phyloP scores from a whole-genome alignment of 2,797 vertebrate species.

The Pseudochromis fuscus region DNA sequence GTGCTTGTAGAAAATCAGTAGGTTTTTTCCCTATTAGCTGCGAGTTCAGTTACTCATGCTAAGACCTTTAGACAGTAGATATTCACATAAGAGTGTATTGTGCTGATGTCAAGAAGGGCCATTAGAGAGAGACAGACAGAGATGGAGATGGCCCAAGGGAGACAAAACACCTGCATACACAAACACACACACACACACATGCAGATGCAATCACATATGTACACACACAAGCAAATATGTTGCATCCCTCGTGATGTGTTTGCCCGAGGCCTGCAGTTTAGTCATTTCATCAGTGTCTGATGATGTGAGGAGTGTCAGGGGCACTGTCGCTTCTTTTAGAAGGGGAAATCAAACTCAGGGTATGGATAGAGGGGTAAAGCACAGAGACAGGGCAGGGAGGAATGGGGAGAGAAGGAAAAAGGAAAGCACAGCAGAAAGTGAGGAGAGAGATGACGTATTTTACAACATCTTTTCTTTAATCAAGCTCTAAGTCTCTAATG shows the following conservation, averaged over 20 bases:
- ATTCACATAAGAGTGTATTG: constrained; percentile 37
- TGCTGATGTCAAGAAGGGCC: constrained; percentile 39
- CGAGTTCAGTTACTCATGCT: constrained; percentile 6
- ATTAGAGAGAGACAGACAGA: constrained; percentile 33
- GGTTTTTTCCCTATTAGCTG: background rate
- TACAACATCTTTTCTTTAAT: constrained; percentile 18
- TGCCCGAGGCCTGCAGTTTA: constrained; percentile 53
- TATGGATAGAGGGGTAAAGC: constrained; percentile 15
- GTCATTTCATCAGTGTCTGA: constrained; percentile 35
- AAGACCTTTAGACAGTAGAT: constrained; percentile 4
- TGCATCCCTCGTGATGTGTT: constrained; percentile 15
- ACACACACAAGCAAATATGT: constrained; percentile 18
- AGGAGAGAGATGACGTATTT: background rate
- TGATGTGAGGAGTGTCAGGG: constrained; percentile 37
- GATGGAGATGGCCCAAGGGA: constrained; percentile 39
- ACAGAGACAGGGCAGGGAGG: background rate
- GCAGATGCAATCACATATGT: constrained; percentile 4
- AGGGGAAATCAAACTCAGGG: constrained; percentile 10
- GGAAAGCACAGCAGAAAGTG: background rate
- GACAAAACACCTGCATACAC: constrained; percentile 15
- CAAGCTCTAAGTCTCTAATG: too few relatives aligned
- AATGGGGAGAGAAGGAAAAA: background rate
- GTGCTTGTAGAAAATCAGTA: constrained; percentile 8
- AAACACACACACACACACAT: too few relatives aligned
- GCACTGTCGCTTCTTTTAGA: constrained; percentile 30